phyloP scores from a whole-genome alignment of 23 tunicate genomes.

The Phallusia fumigata region DNA sequence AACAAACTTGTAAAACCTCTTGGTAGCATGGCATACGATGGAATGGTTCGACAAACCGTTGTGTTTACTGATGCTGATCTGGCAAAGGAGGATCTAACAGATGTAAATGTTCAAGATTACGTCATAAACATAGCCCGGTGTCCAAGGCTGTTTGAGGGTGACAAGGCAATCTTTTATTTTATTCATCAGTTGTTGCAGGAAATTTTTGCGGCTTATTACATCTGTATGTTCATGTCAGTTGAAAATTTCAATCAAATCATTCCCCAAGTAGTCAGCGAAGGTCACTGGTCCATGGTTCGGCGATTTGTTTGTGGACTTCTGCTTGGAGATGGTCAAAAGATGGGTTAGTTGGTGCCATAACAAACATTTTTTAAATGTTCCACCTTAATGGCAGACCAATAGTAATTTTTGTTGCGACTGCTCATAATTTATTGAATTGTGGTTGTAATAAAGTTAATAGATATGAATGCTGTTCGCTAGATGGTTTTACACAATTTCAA shows the following conservation, averaged over 20 bases:
- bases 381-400: too few species aligned
- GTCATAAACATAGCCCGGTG: slow-evolving; percentile 4
- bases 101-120: slow-evolving; percentile 25
- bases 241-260: not conserved
- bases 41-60: not conserved
- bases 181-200: slow-evolving; percentile 28
- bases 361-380: too few species aligned
- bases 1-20: not conserved
- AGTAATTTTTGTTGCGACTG: too few species aligned
- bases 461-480: too few species aligned
- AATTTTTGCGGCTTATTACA: slow-evolving; percentile 16
- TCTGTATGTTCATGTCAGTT: not conserved
- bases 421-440: too few species aligned
- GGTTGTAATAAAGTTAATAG: too few species aligned
- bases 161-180: slow-evolving; percentile 14
- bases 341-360: too few species aligned
- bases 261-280: not conserved
- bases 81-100: slow-evolving; percentile 13
- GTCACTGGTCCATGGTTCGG: slow-evolving; percentile 34
- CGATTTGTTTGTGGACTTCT: slow-evolving; percentile 27
- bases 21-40: slow-evolving; percentile 14
- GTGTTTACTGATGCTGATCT: slow-evolving; percentile 16
- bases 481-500: too few species aligned
- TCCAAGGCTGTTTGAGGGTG: slow-evolving; percentile 24
- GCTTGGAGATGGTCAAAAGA: not conserved